Evolutionary conservation across 2,113 vertebrate genomes (phyloP).

Genomic region (Sula dactylatra): DNA sequence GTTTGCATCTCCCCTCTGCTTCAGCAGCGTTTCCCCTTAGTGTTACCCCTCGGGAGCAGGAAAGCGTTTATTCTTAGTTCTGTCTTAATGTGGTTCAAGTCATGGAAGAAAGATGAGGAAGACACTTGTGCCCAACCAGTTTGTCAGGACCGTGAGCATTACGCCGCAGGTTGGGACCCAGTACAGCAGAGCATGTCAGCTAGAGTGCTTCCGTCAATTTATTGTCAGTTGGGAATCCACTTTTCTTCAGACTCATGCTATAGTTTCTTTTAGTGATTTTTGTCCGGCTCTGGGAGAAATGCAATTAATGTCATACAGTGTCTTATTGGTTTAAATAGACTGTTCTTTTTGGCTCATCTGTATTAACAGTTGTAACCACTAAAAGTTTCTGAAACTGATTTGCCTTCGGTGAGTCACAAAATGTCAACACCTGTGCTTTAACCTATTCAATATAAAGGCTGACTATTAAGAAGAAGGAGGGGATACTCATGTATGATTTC

Average conservation of each 20-base stretch:
- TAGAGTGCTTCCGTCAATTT: neutral
- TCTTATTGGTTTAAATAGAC: neutral
- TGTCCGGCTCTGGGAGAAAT: neutral
- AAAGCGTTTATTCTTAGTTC: neutral
- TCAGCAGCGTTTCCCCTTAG: neutral
- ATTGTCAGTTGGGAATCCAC: neutral
- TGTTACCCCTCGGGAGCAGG: neutral
- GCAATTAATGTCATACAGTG: neutral
- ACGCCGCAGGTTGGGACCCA: neutral
- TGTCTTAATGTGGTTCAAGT: neutral
- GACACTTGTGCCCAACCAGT: neutral
- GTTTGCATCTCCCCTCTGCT: neutral
- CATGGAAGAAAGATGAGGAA: neutral
- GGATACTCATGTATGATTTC: neutral
- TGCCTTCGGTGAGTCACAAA: slow-evolving; percentile 10
- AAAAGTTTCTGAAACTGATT: neutral
- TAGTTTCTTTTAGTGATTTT: neutral
- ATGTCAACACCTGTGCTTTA: neutral
- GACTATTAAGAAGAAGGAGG: neutral
- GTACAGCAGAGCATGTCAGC: neutral
- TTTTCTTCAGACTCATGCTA: neutral
- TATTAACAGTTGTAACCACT: neutral
- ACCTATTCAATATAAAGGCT: neutral
- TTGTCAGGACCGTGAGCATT: neutral
- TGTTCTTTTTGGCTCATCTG: neutral